Evolutionary conservation across 2,888 invertebrate species (phyloP).

Genomic region (Drosophila robusta): DNA sequence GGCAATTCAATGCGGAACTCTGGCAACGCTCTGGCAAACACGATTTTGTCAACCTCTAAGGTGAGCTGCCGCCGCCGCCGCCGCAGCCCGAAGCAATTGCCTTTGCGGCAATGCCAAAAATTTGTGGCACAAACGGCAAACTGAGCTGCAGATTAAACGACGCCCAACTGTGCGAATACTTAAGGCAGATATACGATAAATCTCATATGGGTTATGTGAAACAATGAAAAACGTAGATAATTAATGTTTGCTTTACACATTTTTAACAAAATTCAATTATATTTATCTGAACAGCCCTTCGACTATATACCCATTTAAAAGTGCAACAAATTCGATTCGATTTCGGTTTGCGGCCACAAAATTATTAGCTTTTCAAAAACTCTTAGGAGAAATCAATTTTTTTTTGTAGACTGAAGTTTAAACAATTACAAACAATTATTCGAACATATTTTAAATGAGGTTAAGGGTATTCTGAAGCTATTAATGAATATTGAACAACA

Average conservation of each 20-base stretch:
- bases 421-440: too few relatives aligned
- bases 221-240: neutral
- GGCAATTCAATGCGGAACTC: conserved; percentile 75
- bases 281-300: too few relatives aligned
- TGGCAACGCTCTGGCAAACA: conserved; percentile 64
- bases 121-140: conserved; percentile 64
- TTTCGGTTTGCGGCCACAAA: too few relatives aligned
- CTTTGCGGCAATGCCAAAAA: conserved; percentile 65
- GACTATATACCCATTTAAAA: too few relatives aligned
- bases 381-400: too few relatives aligned
- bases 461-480: too few relatives aligned
- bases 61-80: conserved; percentile 50
- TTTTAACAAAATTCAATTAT: too few relatives aligned
- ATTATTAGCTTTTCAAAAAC: too few relatives aligned
- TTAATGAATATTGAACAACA: too few relatives aligned
- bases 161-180: conserved; percentile 51
- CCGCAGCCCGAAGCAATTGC: conserved; percentile 41
- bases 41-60: conserved; percentile 79
- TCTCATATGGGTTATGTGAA: conserved; percentile 25
- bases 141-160: conserved; percentile 49
- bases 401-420: too few relatives aligned
- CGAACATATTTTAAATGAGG: too few relatives aligned
- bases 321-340: too few relatives aligned
- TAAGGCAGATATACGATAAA: conserved; percentile 14
- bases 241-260: conserved; percentile 1